Base-by-base conservation (phyloP, 2,888 invertebrate species). In the Agonopterix heracliana region DNA sequence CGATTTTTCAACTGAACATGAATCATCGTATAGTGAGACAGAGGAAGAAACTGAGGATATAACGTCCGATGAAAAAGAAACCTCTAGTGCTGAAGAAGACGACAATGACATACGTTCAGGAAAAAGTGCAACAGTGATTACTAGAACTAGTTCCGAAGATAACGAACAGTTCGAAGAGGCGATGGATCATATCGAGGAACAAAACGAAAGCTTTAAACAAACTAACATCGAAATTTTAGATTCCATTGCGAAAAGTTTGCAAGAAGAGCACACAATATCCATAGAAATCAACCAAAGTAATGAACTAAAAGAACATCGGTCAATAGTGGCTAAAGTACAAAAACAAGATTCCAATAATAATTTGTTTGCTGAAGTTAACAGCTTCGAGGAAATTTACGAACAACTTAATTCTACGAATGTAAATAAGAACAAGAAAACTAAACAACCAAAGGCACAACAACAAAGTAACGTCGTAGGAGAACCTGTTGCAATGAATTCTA, bases 131-230 rank as follows among this genome's bases (percentile, higher is more conserved):
- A 50, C 57, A 56, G 17, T 47, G 9, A 44, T 47, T 1, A 44
- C 43, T 10, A 47, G 47, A 38, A 47, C 47, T 5, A 88, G 87
- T 62, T 88, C 87, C 11, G 87, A 87, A 60, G 88, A 88, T 55
- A 86, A 83, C 55, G 87, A 88, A 55, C 74, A 87, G 55, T 87
- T 86, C 54, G 88, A 88, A 69, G 87, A 87, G 74, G 88, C 87
- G 41, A 77, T 88, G 67, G 89, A 89, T 57, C 79, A 86, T 56
- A 69, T 82, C 58, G 82, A 88, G 60, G 73, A 63, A 57, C 78
- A 81, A 63, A 74, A 76, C 12, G 78, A 79, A 58, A 74, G 79
- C 54, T 79, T 84, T 47, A 81, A 80, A 59, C 66, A 78, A 61
- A 71, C 77, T n/a, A 88, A 87, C 54, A 79, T 84, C 53, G 74